Percentiles rank a stretch among this genome's conserved stretches.
Conservation (phyloP, 2,888 invertebrate genomes). For the Lamellibrachia columna region DNA sequence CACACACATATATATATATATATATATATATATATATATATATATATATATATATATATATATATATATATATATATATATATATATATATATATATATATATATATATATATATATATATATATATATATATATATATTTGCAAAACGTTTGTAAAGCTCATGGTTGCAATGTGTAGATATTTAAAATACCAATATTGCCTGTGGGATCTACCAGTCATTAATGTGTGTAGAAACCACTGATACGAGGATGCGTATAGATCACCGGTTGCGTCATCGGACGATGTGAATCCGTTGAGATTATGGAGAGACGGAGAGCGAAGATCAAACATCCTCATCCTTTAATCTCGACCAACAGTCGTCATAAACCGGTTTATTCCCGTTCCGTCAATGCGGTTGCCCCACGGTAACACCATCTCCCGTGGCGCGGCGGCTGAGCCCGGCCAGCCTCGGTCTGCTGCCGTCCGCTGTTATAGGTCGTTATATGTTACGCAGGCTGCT, state of each 20-base stretch:
- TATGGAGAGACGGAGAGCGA: not conserved
- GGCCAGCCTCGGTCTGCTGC: not conserved
- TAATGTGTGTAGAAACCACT: not conserved
- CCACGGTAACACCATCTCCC: not conserved
- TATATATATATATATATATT: too few relatives aligned
- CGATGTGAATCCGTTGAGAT: not conserved
- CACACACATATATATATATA: too few relatives aligned
- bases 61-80: too few relatives aligned
- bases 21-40: too few relatives aligned
- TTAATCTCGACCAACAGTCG: not conserved
- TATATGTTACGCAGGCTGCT: not conserved
- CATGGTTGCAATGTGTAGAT: too few relatives aligned
- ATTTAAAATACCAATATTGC: not conserved
- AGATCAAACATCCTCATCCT: not conserved
- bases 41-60: too few relatives aligned
- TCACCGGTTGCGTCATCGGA: not conserved
- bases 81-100: too few relatives aligned
- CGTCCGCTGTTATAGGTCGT: not conserved
- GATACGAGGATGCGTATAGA: not conserved
- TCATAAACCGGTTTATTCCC: not conserved
- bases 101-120: too few relatives aligned
- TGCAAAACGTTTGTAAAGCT: too few relatives aligned
- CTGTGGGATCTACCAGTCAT: not conserved
- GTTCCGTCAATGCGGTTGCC: not conserved
- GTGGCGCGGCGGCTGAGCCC: not conserved